Conservation (phyloP, 2,113 vertebrate species). For the Athene cunicularia region DNA sequence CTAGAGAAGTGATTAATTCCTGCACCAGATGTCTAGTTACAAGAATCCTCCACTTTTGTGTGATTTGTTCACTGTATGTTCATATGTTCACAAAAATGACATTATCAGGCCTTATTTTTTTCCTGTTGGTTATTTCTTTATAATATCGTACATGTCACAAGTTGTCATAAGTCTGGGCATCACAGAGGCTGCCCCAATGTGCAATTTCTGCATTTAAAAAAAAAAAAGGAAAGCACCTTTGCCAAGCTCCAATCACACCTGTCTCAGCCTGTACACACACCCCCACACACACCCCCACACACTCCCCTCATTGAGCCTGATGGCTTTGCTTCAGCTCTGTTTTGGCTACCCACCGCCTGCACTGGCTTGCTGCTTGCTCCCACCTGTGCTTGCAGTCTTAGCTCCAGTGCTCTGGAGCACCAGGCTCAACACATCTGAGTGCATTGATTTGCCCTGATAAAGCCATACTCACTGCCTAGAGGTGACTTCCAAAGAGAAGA, state of each 20-base stretch:
- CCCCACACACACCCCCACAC: neutral
- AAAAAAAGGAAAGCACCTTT: neutral
- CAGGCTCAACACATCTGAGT: neutral
- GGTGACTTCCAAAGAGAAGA: neutral
- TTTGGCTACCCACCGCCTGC: neutral
- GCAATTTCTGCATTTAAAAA: neutral
- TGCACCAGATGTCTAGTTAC: neutral
- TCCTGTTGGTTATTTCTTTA: neutral
- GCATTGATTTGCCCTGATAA: neutral
- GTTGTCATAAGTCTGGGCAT: neutral
- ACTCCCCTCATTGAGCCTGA: neutral
- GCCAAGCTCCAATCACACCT: neutral
- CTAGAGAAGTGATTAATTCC: neutral
- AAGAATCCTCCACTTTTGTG: neutral
- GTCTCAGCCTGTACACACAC: neutral
- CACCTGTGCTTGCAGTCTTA: fast-evolving
- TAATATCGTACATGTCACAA: neutral
- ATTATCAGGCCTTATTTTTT: neutral
- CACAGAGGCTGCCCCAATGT: neutral
- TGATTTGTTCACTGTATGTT: neutral
- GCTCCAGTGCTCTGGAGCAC: neutral
- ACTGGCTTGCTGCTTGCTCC: neutral
- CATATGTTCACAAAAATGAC: neutral
- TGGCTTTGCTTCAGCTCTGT: neutral
- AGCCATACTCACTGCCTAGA: neutral